These are phyloP conservation scores for Ataeniobius toweri DNA, from an alignment of 2,797 vertebrate species.

Conservation along the genomic window DNA sequence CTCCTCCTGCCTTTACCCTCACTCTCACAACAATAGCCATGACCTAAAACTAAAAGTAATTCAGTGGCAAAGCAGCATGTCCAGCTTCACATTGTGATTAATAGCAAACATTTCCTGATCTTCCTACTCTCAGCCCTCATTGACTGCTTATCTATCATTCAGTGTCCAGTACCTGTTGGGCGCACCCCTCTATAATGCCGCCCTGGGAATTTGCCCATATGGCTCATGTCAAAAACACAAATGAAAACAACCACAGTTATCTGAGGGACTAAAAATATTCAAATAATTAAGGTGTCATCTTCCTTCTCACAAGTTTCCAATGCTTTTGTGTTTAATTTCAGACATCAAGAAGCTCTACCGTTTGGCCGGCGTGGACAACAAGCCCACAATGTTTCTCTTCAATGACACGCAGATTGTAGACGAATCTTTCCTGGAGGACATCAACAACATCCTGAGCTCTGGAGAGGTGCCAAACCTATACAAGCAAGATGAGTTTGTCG, in stretches of 20 bases:
- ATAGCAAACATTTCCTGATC: too few species aligned
- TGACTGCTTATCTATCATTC: background rate
- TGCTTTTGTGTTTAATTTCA: constrained; percentile 45
- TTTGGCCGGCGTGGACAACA: constrained; percentile 85
- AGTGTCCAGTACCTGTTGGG: background rate
- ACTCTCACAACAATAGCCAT: too few species aligned
- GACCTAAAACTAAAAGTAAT: too few species aligned
- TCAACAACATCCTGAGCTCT: constrained; percentile 91
- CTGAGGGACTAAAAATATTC: background rate
- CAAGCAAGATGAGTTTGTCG: constrained; percentile 87
- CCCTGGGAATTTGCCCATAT: background rate
- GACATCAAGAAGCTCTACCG: constrained; percentile 89
- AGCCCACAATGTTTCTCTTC: constrained; percentile 88
- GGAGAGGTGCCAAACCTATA: constrained; percentile 92
- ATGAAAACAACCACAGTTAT: background rate
- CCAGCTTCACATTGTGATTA: too few species aligned
- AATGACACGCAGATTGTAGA: constrained; percentile 88
- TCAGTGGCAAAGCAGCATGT: too few species aligned
- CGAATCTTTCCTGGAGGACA: constrained; percentile 88
- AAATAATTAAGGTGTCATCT: background rate
- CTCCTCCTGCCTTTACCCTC: background rate
- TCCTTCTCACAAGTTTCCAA: background rate
- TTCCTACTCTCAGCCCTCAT: background rate
- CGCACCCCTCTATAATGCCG: background rate
- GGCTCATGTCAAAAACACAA: background rate